Base-by-base conservation (phyloP, 2,888 invertebrate species). In the Neuroscelio doddi region DNA sequence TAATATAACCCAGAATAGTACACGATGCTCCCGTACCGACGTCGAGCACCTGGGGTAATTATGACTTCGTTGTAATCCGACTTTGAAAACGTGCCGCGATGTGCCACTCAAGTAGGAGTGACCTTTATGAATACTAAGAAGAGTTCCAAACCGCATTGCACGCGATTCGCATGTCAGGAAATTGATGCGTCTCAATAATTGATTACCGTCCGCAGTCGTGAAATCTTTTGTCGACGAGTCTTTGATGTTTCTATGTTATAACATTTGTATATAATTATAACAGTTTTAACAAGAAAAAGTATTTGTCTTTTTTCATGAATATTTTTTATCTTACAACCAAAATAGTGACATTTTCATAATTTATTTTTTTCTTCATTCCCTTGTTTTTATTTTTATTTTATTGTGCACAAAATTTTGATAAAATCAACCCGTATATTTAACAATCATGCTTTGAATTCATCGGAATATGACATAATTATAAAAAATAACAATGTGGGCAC, bases 41-140 rank as follows among this genome's bases (percentile, higher is more conserved):
- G 49, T 56, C 59, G 52, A 61, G 52, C 53, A 59, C 50, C 47
- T 64, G 59, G 45, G 50, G 45, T 57, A 63, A 64, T 49, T 50
- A 61, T 50, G 52, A 61, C 17, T 41, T 41, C 16, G 29, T 12
- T 27, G 29, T 39, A 39, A 34, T 52, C 27, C 27, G 57, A 45
- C 50, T 53, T 49, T 58, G 59, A 55, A 55, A 62, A 64, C 55
- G 57, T 62, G 52, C 52, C 50, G 66, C 64, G 57, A 58, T 36
- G 47, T 64, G 58, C 64, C 64, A 64, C 50, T 65, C 69, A 53
- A 57, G 45, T 49, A 38, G 47, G 32, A 51, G 71, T 78, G 79
- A 80, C 80, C 80, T 81, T 81, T 81, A 79, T 77, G 80, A 79
- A 81, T 79, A 76, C 75, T 65, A 69, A 74, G 72, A 69, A 61